A percentile compares a stretch with the other conserved stretches of the same genome.
phyloP scores from a whole-genome alignment of 92 coral and sea anemone genomes.

The Palythoa caribaeorum region DNA sequence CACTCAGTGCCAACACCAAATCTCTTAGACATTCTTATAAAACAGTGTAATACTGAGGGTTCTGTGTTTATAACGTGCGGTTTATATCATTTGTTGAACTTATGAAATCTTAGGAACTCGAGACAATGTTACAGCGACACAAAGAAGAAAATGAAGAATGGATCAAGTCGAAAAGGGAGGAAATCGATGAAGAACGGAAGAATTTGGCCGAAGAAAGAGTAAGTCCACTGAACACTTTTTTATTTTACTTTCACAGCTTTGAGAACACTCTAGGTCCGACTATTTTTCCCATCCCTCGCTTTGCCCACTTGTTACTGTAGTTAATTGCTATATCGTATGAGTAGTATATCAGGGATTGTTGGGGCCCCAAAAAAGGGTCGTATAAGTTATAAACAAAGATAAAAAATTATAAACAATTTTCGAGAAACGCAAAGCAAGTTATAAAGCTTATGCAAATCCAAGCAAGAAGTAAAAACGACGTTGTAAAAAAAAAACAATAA shows the following conservation, averaged over 20 bases:
- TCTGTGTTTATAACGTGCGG: too few relatives aligned
- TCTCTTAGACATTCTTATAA: neutral
- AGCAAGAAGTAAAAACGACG: too few relatives aligned
- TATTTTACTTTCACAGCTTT: neutral
- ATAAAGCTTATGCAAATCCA: too few relatives aligned
- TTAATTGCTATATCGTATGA: too few relatives aligned
- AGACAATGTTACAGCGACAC: constrained; percentile 77
- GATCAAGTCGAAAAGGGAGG: constrained; percentile 65
- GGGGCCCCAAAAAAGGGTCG: too few relatives aligned
- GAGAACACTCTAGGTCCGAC: neutral
- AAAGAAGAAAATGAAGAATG: constrained; percentile 82
- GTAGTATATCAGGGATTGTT: too few relatives aligned
- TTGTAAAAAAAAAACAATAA: too few relatives aligned
- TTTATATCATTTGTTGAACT: neutral
- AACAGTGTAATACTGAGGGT: neutral
- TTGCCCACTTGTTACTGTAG: too few relatives aligned
- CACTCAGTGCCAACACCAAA: too few relatives aligned
- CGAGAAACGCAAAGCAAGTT: too few relatives aligned
- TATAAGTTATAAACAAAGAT: too few relatives aligned
- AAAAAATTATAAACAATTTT: too few relatives aligned
- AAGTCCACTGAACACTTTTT: neutral
- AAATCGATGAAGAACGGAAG: constrained; percentile 71
- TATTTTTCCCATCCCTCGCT: neutral
- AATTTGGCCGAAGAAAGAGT: constrained; percentile 67
- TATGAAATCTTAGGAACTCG: constrained; percentile 62